Base-by-base conservation (phyloP, 2,888 invertebrate species). In the Agrypnus murinus region DNA sequence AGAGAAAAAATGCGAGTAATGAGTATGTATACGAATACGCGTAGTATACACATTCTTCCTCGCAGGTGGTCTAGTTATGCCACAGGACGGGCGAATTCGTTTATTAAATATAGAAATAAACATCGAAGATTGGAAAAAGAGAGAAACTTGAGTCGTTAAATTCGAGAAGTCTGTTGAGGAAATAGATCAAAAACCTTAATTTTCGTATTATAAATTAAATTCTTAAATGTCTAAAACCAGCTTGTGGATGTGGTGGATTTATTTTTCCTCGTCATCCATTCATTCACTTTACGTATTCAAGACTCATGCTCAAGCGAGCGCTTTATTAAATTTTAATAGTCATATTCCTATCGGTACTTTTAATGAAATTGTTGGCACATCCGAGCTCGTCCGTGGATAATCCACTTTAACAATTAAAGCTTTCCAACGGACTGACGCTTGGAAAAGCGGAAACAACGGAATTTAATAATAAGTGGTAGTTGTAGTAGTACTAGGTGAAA, bases 351-450 rank as follows among this genome's bases (percentile, higher is more conserved):
- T 75, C 74, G 72, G 75, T 71, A 73, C 74, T 75, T 74, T 74
- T 77, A 76, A 75, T 75, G 75, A 75, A 76, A 75, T 75, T 75
- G 76, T 73, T 73, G 75, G 75, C 72, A 72, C 74, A 75, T 74
- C 73, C 75, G 62, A 75, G 72, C 66, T 72, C 73, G 74, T 72
- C 73, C 75, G 71, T 71, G 74, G 74, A 75, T 74, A 77, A 77
- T 77, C 75, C 77, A 77, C 77, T 77, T 76, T 75, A 75, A 74
- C 74, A 75, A 77, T 75, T 77, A 75, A 75, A 74, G 72, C 74
- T 71, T 71, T 65, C 73, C 73, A 69, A 69, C 73, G 70, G 72
- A 60, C 74, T 65, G 70, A 67, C 65, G 65, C 73, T 65, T 72
- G 67, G 66, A 71, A 66, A 67, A 69, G 73, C 72, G 74, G 76